Evolutionary conservation across 2,888 invertebrate species (phyloP).

Genomic region (Aromia moschata): DNA sequence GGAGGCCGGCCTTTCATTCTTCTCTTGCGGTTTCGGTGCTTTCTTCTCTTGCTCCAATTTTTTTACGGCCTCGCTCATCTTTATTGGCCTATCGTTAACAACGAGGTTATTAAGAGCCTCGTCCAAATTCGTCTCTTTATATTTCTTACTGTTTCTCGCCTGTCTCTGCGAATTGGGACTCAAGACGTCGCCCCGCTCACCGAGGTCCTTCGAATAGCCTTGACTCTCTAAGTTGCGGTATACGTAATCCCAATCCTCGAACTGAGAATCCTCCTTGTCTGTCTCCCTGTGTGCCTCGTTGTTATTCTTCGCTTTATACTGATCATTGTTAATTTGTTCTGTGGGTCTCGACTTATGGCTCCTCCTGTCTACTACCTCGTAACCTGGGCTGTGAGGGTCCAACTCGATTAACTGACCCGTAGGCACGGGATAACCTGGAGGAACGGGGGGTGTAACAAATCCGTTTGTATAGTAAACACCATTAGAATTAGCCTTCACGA

Average conservation of each 20-base stretch:
- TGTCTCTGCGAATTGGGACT: conserved; percentile 62
- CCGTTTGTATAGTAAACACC: conserved; percentile 47
- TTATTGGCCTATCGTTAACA: conserved; percentile 65
- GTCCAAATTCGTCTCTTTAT: conserved; percentile 67
- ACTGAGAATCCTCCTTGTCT: conserved; percentile 50
- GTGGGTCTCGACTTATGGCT: conserved; percentile 28
- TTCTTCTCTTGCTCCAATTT: conserved; percentile 52
- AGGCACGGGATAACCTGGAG: conserved; percentile 66
- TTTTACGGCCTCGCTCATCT: conserved; percentile 65
- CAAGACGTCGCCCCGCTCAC: conserved; percentile 72
- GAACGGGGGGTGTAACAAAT: conserved; percentile 32
- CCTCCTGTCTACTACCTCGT: conserved; percentile 52
- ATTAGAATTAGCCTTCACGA: conserved; percentile 46
- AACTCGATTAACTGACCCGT: conserved; percentile 76
- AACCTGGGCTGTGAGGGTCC: conserved; percentile 62
- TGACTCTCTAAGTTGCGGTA: conserved; percentile 79
- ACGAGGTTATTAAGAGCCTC: conserved; percentile 67
- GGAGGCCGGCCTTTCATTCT: conserved; percentile 32
- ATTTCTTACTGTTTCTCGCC: conserved; percentile 62
- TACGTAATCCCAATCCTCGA: conserved; percentile 84
- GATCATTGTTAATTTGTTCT: conserved; percentile 25
- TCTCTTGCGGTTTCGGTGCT: conserved; percentile 49
- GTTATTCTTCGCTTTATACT: conserved; percentile 26
- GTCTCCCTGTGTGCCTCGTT: conserved; percentile 27
- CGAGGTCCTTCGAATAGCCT: conserved; percentile 73